These are phyloP conservation scores for Zele albiditarsus DNA, from an alignment of 2,888 invertebrate species.

Conservation along the genomic window DNA sequence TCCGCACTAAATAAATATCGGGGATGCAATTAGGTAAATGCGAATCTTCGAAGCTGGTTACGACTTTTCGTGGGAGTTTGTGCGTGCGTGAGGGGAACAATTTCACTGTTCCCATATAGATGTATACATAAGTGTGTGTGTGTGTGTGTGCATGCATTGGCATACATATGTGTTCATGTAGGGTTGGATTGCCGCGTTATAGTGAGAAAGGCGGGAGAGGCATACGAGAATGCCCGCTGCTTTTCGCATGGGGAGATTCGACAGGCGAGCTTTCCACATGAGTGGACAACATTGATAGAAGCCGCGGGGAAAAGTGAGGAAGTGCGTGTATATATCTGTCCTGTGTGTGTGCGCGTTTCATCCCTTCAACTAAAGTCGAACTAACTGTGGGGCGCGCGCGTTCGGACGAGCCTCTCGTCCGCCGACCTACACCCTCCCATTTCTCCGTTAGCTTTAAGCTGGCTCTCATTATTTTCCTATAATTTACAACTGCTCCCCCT, in stretches of 20 bases:
- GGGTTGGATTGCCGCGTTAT: constrained; percentile 56
- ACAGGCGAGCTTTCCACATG: constrained; percentile 71
- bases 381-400: constrained; percentile 60
- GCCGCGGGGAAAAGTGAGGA: constrained; percentile 58
- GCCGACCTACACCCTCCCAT: constrained; percentile 32
- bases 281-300: constrained; percentile 71
- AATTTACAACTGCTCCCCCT: constrained; percentile 66
- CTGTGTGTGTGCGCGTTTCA: constrained; percentile 58
- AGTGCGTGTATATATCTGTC: constrained; percentile 50
- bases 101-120: not conserved
- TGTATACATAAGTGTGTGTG: not conserved
- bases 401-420: constrained; percentile 47
- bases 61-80: constrained; percentile 59
- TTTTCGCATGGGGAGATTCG: constrained; percentile 65
- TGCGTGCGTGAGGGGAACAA: constrained; percentile 21
- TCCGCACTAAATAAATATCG: constrained; percentile 66
- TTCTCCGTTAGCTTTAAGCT: constrained; percentile 63
- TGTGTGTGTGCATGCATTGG: constrained; percentile 19
- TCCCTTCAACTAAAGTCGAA: constrained; percentile 68
- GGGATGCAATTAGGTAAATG: constrained; percentile 71
- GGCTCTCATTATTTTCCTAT: constrained; percentile 71
- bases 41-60: constrained; percentile 67
- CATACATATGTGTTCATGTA: constrained; percentile 24
- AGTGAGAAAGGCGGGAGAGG: constrained; percentile 70
- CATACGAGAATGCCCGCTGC: constrained; percentile 62